phyloP scores from a whole-genome alignment of 2,888 invertebrate species.

The Nebria salina region DNA sequence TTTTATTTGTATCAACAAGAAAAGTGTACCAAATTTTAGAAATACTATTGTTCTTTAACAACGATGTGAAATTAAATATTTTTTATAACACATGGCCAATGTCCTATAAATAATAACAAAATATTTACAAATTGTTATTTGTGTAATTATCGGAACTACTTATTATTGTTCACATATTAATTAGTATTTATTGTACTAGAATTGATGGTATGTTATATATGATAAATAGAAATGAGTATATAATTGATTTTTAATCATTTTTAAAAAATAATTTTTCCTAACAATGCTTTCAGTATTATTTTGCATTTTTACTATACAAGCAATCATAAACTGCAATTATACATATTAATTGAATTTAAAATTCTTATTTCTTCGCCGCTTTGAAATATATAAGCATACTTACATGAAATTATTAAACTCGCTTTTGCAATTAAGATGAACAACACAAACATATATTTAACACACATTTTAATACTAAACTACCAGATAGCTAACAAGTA shows the following conservation, averaged over 20 bases:
- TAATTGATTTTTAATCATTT: neutral
- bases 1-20: neutral
- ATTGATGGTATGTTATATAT: neutral
- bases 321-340: no score
- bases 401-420: neutral
- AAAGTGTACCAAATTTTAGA: neutral
- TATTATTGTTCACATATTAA: neutral
- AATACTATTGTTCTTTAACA: neutral
- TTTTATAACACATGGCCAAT: neutral
- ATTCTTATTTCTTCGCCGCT: neutral
- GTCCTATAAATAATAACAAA: neutral
- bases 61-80: neutral
- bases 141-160: neutral
- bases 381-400: neutral
- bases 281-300: no score
- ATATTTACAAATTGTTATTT: neutral
- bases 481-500: neutral
- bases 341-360: neutral
- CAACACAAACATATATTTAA: neutral
- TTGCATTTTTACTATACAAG: no score
- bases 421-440: neutral
- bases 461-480: neutral
- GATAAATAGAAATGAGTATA: neutral
- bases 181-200: neutral
- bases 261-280: neutral